phyloP scores from a whole-genome alignment of 1,140 invertebrate genomes.

The Drosophila ananassae region DNA sequence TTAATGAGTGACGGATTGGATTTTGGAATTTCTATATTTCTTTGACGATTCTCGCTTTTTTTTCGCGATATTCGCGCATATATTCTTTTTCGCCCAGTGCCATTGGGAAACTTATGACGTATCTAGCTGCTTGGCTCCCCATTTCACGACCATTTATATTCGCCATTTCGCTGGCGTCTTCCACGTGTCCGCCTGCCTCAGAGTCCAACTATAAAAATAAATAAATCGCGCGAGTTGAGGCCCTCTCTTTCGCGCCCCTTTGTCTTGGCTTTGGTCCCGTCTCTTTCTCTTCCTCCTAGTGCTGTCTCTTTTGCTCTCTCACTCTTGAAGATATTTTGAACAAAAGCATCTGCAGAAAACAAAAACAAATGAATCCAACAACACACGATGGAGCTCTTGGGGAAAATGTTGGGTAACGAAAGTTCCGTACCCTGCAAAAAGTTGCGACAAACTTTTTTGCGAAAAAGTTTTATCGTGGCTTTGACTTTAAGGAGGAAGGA shows the following conservation, averaged over 20 bases:
- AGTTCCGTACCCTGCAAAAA: slow-evolving; percentile 28
- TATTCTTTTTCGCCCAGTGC: slow-evolving; percentile 10
- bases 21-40: not conserved
- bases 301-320: slow-evolving; percentile 29
- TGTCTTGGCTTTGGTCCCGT: not conserved
- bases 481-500: not conserved
- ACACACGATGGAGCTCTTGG: slow-evolving; percentile 34
- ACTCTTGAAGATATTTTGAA: slow-evolving; percentile 71
- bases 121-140: slow-evolving; percentile 15
- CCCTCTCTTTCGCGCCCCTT: not conserved
- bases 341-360: slow-evolving; percentile 68
- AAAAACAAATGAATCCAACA: slow-evolving; percentile 15
- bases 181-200: slow-evolving; percentile 39
- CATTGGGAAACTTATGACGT: slow-evolving; percentile 32
- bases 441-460: not conserved
- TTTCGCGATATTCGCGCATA: not conserved
- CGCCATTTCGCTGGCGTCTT: slow-evolving; percentile 42
- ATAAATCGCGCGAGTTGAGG: slow-evolving; percentile 41
- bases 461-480: not conserved
- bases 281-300: not conserved
- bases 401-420: slow-evolving; percentile 8
- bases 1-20: not conserved
- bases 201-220: slow-evolving; percentile 75
- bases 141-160: slow-evolving; percentile 32
- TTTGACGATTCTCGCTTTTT: not conserved